Conservation (phyloP, 2,888 invertebrate species). For the Lasioglossum pauxillum region DNA sequence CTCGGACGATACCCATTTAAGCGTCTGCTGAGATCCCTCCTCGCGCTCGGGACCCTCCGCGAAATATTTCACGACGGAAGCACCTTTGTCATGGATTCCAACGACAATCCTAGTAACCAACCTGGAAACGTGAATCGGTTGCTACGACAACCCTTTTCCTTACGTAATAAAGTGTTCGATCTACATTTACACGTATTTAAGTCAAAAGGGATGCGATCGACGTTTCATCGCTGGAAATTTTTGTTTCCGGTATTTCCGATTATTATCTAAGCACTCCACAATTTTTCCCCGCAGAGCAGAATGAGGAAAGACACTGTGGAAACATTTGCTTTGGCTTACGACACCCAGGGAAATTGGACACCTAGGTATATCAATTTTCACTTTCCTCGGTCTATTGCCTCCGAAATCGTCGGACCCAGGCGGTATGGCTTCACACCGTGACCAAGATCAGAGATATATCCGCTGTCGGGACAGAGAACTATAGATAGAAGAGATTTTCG, state of each 20-base stretch:
- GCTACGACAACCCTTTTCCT: background rate
- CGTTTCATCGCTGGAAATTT: background rate
- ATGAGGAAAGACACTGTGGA: background rate
- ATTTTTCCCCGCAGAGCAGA: background rate
- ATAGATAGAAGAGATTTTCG: background rate
- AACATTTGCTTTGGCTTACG: background rate
- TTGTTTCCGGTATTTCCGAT: background rate
- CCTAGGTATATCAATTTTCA: background rate
- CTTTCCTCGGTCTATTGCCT: background rate
- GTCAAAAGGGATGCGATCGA: background rate
- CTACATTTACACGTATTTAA: background rate
- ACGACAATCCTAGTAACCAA: background rate
- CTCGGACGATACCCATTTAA: slow-evolving; percentile 28
- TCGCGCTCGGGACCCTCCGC: background rate
- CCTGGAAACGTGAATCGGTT: background rate
- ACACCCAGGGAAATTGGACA: background rate
- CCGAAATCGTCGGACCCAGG: background rate
- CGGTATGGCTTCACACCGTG: background rate
- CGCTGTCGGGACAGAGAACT: background rate
- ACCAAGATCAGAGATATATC: slow-evolving; percentile 9
- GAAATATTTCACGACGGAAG: background rate
- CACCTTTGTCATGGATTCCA: background rate
- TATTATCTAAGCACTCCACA: background rate
- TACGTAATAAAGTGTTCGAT: background rate
- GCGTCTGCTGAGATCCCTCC: slow-evolving; percentile 19